phyloP scores from a whole-genome alignment of 2,888 invertebrate genomes.

The Diaphora mendica region DNA sequence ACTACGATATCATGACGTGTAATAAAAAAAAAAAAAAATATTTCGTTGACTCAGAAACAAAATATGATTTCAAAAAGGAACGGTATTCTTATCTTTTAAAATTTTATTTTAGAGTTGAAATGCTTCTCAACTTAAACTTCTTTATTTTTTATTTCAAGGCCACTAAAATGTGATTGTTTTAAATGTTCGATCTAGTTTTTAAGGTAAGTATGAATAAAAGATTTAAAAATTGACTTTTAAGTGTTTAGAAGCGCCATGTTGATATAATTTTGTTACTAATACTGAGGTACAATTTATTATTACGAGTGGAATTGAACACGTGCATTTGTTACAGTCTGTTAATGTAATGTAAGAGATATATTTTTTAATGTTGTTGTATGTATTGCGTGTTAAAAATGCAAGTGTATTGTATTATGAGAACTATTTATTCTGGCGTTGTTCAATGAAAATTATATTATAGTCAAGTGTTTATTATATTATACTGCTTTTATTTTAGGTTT shows the following conservation, averaged over 20 bases:
- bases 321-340: constrained; percentile 77
- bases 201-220: constrained; percentile 25
- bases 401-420: constrained; percentile 50
- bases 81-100: neutral
- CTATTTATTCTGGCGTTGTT: constrained; percentile 68
- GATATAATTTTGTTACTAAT: constrained; percentile 58
- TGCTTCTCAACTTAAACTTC: neutral
- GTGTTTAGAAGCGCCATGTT: constrained; percentile 74
- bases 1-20: constrained; percentile 65
- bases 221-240: constrained; percentile 59
- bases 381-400: constrained; percentile 43
- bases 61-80: neutral
- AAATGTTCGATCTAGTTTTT: constrained; percentile 5
- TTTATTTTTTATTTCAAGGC: constrained; percentile 4
- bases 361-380: constrained; percentile 67
- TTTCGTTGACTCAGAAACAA: constrained; percentile 8
- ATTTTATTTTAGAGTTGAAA: neutral
- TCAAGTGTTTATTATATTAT: constrained; percentile 47
- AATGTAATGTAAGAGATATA: constrained; percentile 62
- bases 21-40: constrained; percentile 49
- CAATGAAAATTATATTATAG: constrained; percentile 50
- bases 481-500: constrained; percentile 54
- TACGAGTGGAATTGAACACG: constrained; percentile 69
- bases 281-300: constrained; percentile 51
- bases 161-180: constrained; percentile 8